Evolutionary conservation across 2,113 vertebrate genomes (phyloP).

Genomic region (Oncorhynchus keta): DNA sequence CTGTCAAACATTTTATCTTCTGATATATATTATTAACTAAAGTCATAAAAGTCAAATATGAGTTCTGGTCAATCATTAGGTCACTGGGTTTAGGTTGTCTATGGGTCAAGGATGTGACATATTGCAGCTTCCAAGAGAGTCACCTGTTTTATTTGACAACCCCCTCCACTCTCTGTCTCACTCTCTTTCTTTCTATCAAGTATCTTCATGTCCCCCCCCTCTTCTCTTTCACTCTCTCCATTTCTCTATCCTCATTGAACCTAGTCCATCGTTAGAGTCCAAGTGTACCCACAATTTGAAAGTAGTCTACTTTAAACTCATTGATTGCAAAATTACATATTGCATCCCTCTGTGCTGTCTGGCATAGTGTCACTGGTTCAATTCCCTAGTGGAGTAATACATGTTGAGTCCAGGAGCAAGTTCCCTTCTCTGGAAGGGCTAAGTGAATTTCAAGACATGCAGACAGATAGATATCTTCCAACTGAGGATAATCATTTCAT

Average conservation of each 20-base stretch:
- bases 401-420: slow-evolving; percentile 50
- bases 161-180: not conserved
- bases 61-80: not conserved
- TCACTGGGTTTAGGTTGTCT: not conserved
- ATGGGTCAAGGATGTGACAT: not conserved
- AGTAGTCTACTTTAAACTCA: slow-evolving; percentile 3
- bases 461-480: not conserved
- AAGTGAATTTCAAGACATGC: slow-evolving; percentile 41
- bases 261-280: not conserved
- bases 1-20: not conserved
- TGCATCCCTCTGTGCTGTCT: slow-evolving; percentile 23
- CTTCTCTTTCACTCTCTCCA: not conserved
- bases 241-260: not conserved
- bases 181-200: no score
- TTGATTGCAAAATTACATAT: slow-evolving; percentile 13
- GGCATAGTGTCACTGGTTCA: slow-evolving; percentile 45
- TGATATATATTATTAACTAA: not conserved
- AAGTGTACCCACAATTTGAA: slow-evolving; percentile 21
- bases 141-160: not conserved
- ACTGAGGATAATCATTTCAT: slow-evolving; percentile 25
- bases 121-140: not conserved
- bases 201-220: no score
- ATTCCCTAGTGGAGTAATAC: slow-evolving; percentile 42
- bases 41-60: not conserved
- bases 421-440: slow-evolving; percentile 49